phyloP scores from a whole-genome alignment of 2,113 vertebrate species.

The Variabilichromis moorii region DNA sequence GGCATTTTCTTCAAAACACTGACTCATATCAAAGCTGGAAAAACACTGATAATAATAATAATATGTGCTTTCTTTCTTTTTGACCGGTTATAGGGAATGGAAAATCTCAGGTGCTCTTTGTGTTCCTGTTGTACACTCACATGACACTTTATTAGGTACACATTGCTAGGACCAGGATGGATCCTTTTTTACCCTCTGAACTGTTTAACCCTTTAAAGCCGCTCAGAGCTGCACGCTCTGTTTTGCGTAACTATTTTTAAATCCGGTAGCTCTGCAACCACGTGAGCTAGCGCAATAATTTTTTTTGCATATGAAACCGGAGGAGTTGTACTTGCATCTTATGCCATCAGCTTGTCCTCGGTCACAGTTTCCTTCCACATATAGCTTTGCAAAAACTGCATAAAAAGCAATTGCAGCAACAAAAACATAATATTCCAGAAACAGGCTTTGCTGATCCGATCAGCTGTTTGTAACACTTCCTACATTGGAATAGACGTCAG shows the following conservation, averaged over 20 bases:
- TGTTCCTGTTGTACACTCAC: not conserved
- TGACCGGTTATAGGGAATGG: fast-evolving
- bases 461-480: fast-evolving
- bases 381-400: fast-evolving
- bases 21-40: not conserved
- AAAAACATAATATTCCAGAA: too few relatives aligned
- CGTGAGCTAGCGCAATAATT: fast-evolving
- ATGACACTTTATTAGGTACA: not conserved
- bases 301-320: fast-evolving
- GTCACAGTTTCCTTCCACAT: too few relatives aligned
- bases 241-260: too few relatives aligned
- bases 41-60: not conserved
- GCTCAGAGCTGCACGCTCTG: fast-evolving
- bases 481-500: fast-evolving
- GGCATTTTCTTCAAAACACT: not conserved
- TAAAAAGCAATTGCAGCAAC: too few relatives aligned
- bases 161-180: fast-evolving
- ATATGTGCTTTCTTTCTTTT: not conserved
- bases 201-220: too few relatives aligned
- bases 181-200: not conserved
- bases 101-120: fast-evolving
- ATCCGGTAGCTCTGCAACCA: too few relatives aligned
- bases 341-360: too few relatives aligned
- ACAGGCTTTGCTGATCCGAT: fast-evolving
- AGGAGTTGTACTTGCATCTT: too few relatives aligned